Evolutionary conservation across 2,888 invertebrate genomes (phyloP), one percentile per base, ranked within the genome.

Genomic region (Noctua fimbriata): DNA sequence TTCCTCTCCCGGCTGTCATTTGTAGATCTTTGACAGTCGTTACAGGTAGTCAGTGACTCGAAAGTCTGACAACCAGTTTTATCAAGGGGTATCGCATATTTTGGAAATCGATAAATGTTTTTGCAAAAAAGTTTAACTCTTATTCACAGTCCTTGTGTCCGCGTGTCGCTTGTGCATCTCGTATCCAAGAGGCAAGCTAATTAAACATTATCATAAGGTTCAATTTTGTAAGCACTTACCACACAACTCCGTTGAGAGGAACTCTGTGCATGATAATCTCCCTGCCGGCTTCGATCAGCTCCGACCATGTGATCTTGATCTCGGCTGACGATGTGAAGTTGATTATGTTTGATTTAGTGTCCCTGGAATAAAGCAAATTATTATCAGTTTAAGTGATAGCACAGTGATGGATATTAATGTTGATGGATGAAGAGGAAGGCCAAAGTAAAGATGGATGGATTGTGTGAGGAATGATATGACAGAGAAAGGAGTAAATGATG

Each of bases 291-390:
- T 98, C 98, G 75, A 99, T 98, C 93, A 99, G 97, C 94, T 98
- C 98, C 24, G 98, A 97, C 99, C 99, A 99, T 0, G 98, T 98
- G 14, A 98, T 97, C 94, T 98, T 98, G 91, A 98, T 98, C 93
- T 98, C 98, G 18, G 97, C 98, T 32, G 98, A 98, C 69, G 98
- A 98, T 1, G 98, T 98, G 92, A 98, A 97, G 94, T 98, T 98
- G 55, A 97, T 97, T 0, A 98, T 97, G 69, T 97, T 97, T 7
- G 97, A 93, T 10, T 96, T 92, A 6, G 92, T 94, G 49, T 97
- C 97, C 3, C 97, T 98, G 93, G 2, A 95, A 95, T 0, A 75
- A 10, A 55, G 14, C 32, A 52, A n/a, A 12, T 0, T 32, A 63
- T 44, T 32, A 9, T 32, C 4, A 32, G 16, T 21, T 9, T 47